Evolutionary conservation across 2,888 invertebrate species (phyloP), one percentile per base, ranked within the genome.

Genomic region (Eulithis prunata): DNA sequence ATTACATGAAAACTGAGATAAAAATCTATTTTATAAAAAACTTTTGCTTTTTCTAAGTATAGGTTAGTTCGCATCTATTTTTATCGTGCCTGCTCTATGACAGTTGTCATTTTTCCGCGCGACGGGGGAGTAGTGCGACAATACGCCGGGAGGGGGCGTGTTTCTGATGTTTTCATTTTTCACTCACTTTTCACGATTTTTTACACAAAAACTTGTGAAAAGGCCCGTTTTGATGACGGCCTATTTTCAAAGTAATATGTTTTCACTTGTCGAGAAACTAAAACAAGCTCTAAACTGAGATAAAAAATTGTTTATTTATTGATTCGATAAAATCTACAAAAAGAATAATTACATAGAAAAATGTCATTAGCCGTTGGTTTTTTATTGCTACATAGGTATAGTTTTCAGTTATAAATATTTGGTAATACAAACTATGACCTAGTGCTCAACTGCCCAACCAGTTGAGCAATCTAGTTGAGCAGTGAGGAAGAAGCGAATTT

Each of bases 111-210:
- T 88, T 88, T 83, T 83, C 84, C 76, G 80, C 86, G 76, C 83
- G 72, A 71, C 80, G 78, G 85, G 87, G 80, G 84, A 84, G 85
- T 83, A 84, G 87, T 83, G 88, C 81, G 88, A 91, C 89, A 89
- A 89, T 87, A 76, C 82, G 77, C 79, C 80, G 77, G 73, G 62
- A 66, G 68, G 64, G 64, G 71, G 71, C 53, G 76, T 89, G 88
- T 85, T 85, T 73, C 79, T 89, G 88, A 89, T 89, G 86, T 90
- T 89, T 91, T 85, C 88, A 90, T 90, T 90, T 89, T 90, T 88
- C 89, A 89, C 84, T 84, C 84, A 84, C 82, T 87, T 88, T 86
- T 80, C 83, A 82, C 80, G 77, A 78, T 82, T 78, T 79, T 77
- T 79, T 73, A 72, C 71, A 76, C 70, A 77, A 79, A 76, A 79